Conservation (phyloP, 2,113 vertebrate genomes). For the Nesogale talazaci region DNA sequence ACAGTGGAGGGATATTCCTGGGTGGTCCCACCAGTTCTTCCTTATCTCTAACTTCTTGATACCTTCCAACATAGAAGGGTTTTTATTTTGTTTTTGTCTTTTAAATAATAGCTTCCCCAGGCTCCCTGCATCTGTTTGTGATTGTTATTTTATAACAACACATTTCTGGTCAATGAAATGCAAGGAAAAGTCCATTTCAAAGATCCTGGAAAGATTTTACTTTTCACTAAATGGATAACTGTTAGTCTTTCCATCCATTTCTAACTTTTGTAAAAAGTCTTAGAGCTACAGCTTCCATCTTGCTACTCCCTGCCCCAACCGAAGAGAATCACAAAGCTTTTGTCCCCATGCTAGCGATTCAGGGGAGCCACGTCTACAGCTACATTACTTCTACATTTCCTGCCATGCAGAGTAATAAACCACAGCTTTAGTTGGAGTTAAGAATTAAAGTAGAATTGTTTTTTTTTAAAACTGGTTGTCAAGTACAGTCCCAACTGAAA, state of each 20-base stretch:
- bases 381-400: not conserved
- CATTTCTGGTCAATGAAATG: not conserved
- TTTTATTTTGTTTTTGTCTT: no score
- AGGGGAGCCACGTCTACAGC: not conserved
- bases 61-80: not conserved
- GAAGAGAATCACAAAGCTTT: not conserved
- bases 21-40: not conserved
- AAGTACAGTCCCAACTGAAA: not conserved
- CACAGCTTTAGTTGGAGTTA: not conserved
- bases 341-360: not conserved
- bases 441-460: not conserved
- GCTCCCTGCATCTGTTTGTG: not conserved
- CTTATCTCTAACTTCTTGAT: not conserved
- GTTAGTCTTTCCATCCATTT: not conserved
- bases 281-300: accelerated
- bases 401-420: not conserved
- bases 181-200: not conserved
- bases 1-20: not conserved
- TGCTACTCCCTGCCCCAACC: not conserved
- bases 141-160: not conserved
- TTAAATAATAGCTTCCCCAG: not conserved
- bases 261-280: not conserved
- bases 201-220: not conserved
- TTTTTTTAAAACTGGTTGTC: not conserved
- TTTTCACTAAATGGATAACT: not conserved